Evolutionary conservation across 2,888 invertebrate genomes (phyloP), one percentile per base, ranked within the genome.

Genomic region (Ormyrus pomaceus): DNA sequence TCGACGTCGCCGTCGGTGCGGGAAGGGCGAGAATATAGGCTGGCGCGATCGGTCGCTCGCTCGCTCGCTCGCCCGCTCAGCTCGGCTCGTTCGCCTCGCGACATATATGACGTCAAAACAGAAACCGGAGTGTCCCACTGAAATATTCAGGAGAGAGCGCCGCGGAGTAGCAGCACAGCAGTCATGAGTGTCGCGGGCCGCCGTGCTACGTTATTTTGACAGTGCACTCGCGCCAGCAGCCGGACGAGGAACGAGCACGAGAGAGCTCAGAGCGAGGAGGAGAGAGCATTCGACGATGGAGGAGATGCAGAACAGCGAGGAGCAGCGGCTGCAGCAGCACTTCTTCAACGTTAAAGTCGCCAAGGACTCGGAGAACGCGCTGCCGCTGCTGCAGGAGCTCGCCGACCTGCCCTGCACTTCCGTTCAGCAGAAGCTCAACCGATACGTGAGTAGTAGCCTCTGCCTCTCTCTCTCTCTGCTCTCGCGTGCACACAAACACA

Each of bases 371-470:
- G 83, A 84, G 59, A 82, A 74, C 13, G 86, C 87, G 75, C 84
- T 88, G 76, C 77, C 81, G 5, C 81, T 88, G 34, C 82, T 88
- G 48, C 87, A 88, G 65, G 86, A 87, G 69, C 79, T 88, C 11
- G 85, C 85, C 58, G 87, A 86, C 77, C 82, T 88, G 62, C 85
- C 87, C 10, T 87, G 87, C 82, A 86, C 84, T 53, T 90, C 91
- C 71, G 87, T 94, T 45, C 94, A 94, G 88, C 91, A 91, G 34
- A 93, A 92, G 91, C 90, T 94, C 68, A 94, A 94, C 87, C 88
- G 87, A 83, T 94, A 93, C 85, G 94, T 94, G 90, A 91, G 92
- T 91, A 91, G 92, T 91, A 70, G 80, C 34, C 13, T 51, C n/a
- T 50, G 13, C 51, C 48, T 55, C 11, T 46, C 9, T 55, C 11